Evolutionary conservation across 2,888 invertebrate genomes (phyloP).

Genomic region (Bedellia somnulentella): DNA sequence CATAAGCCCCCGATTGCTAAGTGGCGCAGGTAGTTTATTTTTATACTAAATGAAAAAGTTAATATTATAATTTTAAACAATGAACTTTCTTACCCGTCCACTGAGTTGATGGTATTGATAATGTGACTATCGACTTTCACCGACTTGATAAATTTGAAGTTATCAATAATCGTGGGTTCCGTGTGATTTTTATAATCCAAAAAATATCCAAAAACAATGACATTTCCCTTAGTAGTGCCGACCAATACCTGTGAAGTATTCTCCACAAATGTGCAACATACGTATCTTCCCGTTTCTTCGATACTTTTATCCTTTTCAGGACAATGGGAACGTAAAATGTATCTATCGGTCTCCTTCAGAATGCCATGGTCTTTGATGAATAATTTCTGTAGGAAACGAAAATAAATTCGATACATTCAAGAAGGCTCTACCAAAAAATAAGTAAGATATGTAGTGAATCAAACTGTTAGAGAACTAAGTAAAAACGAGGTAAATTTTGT

Average conservation of each 20-base stretch:
- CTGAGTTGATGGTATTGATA: conserved; percentile 47
- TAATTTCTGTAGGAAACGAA: conserved; percentile 29
- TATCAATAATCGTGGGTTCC: conserved; percentile 22
- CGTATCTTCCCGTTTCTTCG: conserved; percentile 38
- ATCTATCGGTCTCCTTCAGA: conserved; percentile 28
- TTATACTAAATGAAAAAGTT: no score
- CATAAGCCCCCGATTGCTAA: no score
- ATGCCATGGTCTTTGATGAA: conserved; percentile 30
- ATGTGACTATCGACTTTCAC: conserved; percentile 36
- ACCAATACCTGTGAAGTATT: conserved; percentile 50
- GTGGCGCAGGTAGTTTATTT: no score
- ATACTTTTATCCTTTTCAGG: conserved; percentile 18
- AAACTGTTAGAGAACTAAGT: no score
- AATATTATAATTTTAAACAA: no score
- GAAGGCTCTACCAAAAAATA: no score
- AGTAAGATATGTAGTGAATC: no score
- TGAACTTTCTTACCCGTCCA: conserved; percentile 60
- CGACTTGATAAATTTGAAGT: conserved; percentile 44
- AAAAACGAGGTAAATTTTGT: no score
- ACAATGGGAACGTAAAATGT: conserved; percentile 26
- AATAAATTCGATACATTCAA: no score
- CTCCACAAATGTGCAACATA: conserved; percentile 52
- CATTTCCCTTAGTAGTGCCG: conserved; percentile 33
- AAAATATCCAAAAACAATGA: conserved; percentile 52
- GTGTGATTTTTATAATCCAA: conserved; percentile 29